Evolutionary conservation across 1,140 invertebrate genomes (phyloP), one percentile per base, ranked within the genome.

Genomic region (Cecropterus lyciades): DNA sequence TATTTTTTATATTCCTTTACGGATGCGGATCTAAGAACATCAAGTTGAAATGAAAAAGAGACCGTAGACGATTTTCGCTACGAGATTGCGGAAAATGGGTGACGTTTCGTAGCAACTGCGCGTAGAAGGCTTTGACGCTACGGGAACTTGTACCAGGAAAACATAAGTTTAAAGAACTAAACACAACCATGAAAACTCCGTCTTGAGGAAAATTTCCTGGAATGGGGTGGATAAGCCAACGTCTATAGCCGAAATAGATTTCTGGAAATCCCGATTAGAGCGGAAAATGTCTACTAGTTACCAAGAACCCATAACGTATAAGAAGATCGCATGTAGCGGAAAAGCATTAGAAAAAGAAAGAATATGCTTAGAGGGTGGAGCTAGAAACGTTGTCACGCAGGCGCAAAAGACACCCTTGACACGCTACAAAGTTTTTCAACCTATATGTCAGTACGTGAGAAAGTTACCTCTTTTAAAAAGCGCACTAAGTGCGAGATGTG

Each of bases 261-360:
- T 81, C 80, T 84, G 86, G 67, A 87, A 89, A 90, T 82, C 87
- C 86, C 84, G 86, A 90, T 89, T 87, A 90, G 85, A 90, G 86
- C 87, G 87, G 86, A 90, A 90, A 90, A 90, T 90, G 77, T 90
- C 87, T 87, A 87, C 86, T 79, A 72, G 64, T 53, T 86, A 90
- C 86, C 75, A 89, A 82, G 86, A 62, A n/a, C 13, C 9, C 75
- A 90, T 84, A 43, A 66, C 57, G 48, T 67, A 5, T n/a, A 40
- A 42, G 30, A 62, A 53, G 30, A 45, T 43, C 4, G 11, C 11
- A 37, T 52, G 65, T 57, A n/a, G 48, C 0, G 10, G 10, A 37
- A 53, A 43, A 73, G 64, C 9, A 65, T 73, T 72, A 82, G 80
- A 37, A 79, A 65, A 73, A 69, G 82, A 83, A 71, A 72, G 69